A percentile compares a stretch with the other conserved stretches of the same genome.
phyloP scores from a whole-genome alignment of 2,888 invertebrate species.

The Cephus runcator region DNA sequence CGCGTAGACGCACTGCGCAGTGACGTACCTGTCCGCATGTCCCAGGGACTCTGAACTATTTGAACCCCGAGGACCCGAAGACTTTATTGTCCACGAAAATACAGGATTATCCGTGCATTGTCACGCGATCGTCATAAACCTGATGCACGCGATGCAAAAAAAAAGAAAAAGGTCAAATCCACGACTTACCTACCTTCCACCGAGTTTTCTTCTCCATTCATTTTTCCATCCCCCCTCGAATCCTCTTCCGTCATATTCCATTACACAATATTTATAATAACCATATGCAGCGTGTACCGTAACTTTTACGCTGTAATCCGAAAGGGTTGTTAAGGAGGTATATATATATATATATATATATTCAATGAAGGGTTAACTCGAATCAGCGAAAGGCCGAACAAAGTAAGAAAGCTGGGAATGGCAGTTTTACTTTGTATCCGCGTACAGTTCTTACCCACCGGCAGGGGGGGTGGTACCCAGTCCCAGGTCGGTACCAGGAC shows the following conservation, averaged over 20 bases:
- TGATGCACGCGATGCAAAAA: background rate
- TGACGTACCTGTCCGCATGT: background rate
- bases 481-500: background rate
- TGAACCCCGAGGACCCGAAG: background rate
- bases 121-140: conserved; percentile 19
- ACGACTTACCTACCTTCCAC: background rate
- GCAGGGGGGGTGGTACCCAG: no score
- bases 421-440: background rate
- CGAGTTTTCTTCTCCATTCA: background rate
- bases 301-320: background rate
- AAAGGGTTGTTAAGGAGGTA: background rate
- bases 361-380: background rate
- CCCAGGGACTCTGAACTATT: background rate
- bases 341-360: no score
- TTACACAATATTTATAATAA: background rate
- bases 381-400: background rate
- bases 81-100: conserved; percentile 20
- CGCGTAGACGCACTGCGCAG: no score
- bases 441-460: background rate
- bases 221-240: background rate
- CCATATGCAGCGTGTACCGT: background rate
- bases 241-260: background rate
- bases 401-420: background rate
- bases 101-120: conserved; percentile 47
- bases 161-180: background rate